phyloP scores from a whole-genome alignment of 2,113 vertebrate genomes.

The Raja brachyura region DNA sequence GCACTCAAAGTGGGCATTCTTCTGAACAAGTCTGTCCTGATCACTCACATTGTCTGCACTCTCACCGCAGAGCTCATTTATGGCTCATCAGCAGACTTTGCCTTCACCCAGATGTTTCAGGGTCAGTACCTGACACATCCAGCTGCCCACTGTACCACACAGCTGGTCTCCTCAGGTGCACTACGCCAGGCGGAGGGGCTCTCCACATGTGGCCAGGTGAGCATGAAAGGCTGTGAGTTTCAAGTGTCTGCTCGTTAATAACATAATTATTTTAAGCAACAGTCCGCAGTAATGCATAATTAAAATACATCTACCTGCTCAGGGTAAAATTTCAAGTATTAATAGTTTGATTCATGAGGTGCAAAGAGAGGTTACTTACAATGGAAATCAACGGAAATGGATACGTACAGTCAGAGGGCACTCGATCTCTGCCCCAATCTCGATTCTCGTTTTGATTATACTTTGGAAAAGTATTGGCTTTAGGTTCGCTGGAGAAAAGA shows the following conservation, averaged over 20 bases:
- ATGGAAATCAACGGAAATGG: slow-evolving; percentile 21
- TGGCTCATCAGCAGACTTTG: too few species aligned
- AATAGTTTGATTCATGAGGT: slow-evolving; percentile 10
- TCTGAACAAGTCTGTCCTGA: too few species aligned
- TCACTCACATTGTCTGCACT: too few species aligned
- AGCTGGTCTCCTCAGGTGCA: too few species aligned
- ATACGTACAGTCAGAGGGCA: slow-evolving; percentile 8
- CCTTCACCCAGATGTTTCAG: too few species aligned
- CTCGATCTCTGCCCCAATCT: slow-evolving; percentile 1
- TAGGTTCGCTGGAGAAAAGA: slow-evolving; percentile 1
- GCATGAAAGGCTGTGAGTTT: too few species aligned
- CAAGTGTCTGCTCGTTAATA: not conserved
- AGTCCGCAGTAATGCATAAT: not conserved
- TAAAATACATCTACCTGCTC: not conserved
- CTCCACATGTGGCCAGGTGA: too few species aligned
- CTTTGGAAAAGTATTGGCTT: slow-evolving; percentile 6
- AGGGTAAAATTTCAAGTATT: not conserved
- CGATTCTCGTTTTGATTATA: not conserved
- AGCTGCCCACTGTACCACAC: too few species aligned
- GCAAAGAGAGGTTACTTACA: not conserved
- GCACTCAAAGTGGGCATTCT: too few species aligned
- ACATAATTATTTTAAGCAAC: not conserved
- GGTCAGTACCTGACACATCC: too few species aligned
- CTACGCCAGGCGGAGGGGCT: too few species aligned
- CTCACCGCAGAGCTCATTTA: too few species aligned